Evolutionary conservation across 2,888 invertebrate species (phyloP).

Genomic region (Heteromurus nitidus): DNA sequence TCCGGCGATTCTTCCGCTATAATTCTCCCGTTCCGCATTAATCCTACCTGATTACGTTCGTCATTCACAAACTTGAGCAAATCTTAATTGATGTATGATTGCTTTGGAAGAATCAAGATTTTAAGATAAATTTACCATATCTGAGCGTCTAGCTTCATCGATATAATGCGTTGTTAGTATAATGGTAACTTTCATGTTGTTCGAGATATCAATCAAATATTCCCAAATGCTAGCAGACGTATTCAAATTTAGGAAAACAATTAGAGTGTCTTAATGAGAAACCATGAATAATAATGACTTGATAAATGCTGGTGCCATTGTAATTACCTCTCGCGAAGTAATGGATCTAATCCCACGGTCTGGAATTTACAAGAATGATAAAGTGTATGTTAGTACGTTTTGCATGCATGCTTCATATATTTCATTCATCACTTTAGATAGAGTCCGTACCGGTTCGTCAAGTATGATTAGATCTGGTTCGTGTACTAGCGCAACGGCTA

Average conservation of each 20-base stretch:
- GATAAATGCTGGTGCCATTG: too few species aligned
- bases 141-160: conserved; percentile 42
- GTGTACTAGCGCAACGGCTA: conserved; percentile 27
- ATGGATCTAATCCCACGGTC: conserved; percentile 46
- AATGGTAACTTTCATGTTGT: conserved; percentile 38
- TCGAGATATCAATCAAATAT: conserved; percentile 37
- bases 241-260: too few species aligned
- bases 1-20: conserved; percentile 42
- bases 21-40: conserved; percentile 45
- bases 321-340: conserved; percentile 45
- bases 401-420: too few species aligned
- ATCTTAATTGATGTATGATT: not conserved
- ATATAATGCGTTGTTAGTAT: conserved; percentile 40
- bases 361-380: not conserved
- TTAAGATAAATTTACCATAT: too few species aligned
- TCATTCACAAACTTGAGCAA: conserved; percentile 3
- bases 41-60: conserved; percentile 29
- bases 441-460: conserved; percentile 40
- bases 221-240: conserved; percentile 53
- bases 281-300: too few species aligned
- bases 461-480: conserved; percentile 35
- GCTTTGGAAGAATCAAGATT: too few species aligned
- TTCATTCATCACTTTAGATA: too few species aligned
- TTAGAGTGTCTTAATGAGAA: too few species aligned
- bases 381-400: not conserved